A percentile compares a stretch with the other conserved stretches of the same genome.
These are phyloP conservation scores for Aulostomus chinensis DNA, from an alignment of 2,797 vertebrate species.

Conservation along the genomic window DNA sequence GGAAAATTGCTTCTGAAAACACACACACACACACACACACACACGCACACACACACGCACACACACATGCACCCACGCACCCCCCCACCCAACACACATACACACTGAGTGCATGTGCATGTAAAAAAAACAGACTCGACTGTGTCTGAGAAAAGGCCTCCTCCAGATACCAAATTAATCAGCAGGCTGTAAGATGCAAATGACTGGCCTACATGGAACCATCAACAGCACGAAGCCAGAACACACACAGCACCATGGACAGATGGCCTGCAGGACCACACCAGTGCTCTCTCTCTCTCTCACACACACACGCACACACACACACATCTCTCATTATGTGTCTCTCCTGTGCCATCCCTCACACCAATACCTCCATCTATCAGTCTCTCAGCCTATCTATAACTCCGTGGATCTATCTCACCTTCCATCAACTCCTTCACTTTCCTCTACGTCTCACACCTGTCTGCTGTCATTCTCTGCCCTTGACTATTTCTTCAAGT, in stretches of 20 bases:
- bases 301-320: conserved; percentile 31
- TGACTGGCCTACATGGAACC: conserved; percentile 73
- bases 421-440: neutral
- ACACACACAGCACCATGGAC: conserved; percentile 65
- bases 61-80: conserved; percentile 6
- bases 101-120: conserved; percentile 26
- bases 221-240: conserved; percentile 59
- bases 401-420: neutral
- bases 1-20: too few species aligned
- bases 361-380: conserved; percentile 23
- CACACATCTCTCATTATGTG: conserved; percentile 31
- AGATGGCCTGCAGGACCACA: conserved; percentile 73
- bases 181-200: conserved; percentile 76
- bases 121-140: too few species aligned
- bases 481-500: neutral
- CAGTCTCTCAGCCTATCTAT: conserved; percentile 8
- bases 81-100: conserved; percentile 1
- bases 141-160: conserved; percentile 51
- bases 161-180: conserved; percentile 75
- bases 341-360: conserved; percentile 42
- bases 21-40: conserved; percentile 40
- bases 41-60: conserved; percentile 3
- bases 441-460: conserved; percentile 11
- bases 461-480: conserved; percentile 13
- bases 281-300: conserved; percentile 42